Conservation (phyloP, 2,888 invertebrate genomes). For the Dolichopus griseipennis region DNA sequence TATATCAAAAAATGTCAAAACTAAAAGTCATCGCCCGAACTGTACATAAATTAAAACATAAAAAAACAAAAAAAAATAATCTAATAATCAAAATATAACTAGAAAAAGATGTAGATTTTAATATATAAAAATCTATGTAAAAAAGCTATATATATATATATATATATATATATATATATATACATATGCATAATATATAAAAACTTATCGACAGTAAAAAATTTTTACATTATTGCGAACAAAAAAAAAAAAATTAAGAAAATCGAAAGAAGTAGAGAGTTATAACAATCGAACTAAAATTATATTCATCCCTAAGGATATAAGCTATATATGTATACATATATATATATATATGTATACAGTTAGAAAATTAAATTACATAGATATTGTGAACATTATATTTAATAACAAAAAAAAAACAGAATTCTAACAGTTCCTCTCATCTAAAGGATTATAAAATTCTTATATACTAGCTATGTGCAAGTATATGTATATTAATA, state of each 20-base stretch:
- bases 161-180: neutral
- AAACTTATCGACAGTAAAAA: neutral
- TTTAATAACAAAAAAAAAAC: neutral
- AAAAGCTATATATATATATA: neutral
- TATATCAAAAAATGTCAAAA: neutral
- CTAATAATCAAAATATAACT: neutral
- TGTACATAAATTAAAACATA: neutral
- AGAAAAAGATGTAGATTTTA: neutral
- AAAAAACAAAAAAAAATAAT: neutral
- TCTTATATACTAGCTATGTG: too few relatives aligned
- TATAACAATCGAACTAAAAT: neutral
- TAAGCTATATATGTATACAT: too few relatives aligned
- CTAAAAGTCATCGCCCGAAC: neutral
- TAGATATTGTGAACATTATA: neutral
- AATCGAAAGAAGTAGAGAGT: neutral
- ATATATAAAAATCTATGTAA: neutral
- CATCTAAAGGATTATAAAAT: too few relatives aligned
- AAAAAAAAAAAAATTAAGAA: neutral
- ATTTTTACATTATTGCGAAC: neutral
- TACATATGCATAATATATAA: neutral
- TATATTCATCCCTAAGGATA: constrained; percentile 3
- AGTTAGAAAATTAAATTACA: constrained; percentile 2
- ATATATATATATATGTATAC: too few relatives aligned
- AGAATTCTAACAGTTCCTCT: too few relatives aligned
- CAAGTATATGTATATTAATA: too few relatives aligned